Base-by-base conservation (phyloP, 1,140 invertebrate species). In the Drosophila sproati region DNA sequence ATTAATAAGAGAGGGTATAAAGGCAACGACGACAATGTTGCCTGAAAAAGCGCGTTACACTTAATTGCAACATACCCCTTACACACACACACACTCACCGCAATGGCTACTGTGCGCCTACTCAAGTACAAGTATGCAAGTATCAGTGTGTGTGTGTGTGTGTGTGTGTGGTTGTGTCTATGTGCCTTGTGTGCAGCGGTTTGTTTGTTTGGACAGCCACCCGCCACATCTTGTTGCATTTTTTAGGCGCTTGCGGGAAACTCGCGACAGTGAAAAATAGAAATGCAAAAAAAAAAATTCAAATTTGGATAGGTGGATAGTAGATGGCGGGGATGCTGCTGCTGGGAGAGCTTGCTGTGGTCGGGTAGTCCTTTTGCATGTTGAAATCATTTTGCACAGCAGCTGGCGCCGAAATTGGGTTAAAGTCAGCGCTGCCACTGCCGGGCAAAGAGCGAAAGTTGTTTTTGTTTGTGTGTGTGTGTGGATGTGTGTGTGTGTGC, bases 221-320 rank as follows among this genome's bases (percentile, higher is more conserved):
- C 61, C 64, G 75, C 78, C 64, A 57, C 78, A 83, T 88, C 85
- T 85, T 89, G 80, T 88, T 88, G 85, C 85, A 89, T 88, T 86
- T 81, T 88, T 80, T 52, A 59, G 81, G 73, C 63, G 85, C 85
- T 78, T 52, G 85, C 68, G 80, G 80, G 80, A 52, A 73, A 73
- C 74, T 52, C 62, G 56, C 39, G 62, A 78, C 48, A 75, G 55
- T 5, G 12, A 57, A 52, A 52, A 54, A 12, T 12, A 12, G 0
- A 12, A 12, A 12, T 12, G 12, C 12, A 12, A 12, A 12, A 12
- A 12, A 12, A 12, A 47, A 12, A 56, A 41, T 37, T 20, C 20
- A 32, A 66, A 48, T 47, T 67, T 56, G 41, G 20, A 20, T 67
- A 57, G 52, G 63, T 20, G 62, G 5, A 39, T 43, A 52, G n/a